A percentile compares a stretch with the other conserved stretches of the same genome.
Conservation (phyloP, 2,113 vertebrate genomes). For the Rhea pennata region DNA sequence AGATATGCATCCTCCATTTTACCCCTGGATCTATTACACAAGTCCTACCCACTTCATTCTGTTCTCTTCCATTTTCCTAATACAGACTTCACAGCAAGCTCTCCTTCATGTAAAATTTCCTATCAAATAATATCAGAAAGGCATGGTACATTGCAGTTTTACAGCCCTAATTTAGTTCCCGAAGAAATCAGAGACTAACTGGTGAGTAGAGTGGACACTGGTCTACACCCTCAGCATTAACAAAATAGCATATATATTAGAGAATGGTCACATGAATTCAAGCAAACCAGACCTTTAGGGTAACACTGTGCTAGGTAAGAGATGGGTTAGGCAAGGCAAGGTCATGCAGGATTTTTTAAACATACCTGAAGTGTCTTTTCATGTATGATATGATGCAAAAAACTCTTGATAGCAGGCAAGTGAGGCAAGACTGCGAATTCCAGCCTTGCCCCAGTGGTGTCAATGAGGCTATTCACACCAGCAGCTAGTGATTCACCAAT, state of each 20-base stretch:
- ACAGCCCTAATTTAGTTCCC: background rate
- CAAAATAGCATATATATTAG: background rate
- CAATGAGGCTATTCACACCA: background rate
- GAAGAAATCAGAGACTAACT: background rate
- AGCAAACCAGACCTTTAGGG: background rate
- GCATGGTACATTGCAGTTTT: background rate
- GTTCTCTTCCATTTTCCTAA: background rate
- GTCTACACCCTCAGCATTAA: background rate
- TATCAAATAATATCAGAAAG: background rate
- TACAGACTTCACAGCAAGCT: background rate
- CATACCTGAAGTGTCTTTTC: background rate
- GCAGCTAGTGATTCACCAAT: background rate
- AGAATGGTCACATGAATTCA: background rate
- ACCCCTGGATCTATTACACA: background rate
- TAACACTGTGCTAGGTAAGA: background rate
- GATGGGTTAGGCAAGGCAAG: background rate
- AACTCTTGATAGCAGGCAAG: background rate
- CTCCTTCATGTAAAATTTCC: background rate
- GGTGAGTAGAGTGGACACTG: background rate
- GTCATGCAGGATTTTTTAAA: background rate
- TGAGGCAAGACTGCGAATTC: background rate
- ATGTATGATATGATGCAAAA: fast-evolving
- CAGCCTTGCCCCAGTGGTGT: background rate
- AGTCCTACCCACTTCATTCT: background rate
- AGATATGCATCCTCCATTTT: background rate